Evolutionary conservation across 2,888 invertebrate species (phyloP).

Genomic region (Busseola fusca): DNA sequence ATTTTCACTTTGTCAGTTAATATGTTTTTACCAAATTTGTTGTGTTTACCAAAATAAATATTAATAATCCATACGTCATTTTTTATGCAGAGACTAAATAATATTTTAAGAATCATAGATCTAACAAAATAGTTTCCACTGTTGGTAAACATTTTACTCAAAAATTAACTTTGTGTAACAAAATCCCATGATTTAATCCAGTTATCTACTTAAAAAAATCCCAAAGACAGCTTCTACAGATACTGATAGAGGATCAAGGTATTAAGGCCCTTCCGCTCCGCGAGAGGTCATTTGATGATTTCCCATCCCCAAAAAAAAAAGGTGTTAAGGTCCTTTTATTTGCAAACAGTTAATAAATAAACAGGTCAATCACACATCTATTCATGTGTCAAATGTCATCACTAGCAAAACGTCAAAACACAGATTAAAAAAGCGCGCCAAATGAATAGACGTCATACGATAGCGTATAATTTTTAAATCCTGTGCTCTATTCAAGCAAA

Average conservation of each 20-base stretch:
- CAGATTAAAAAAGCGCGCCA: constrained; percentile 38
- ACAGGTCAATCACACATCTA: constrained; percentile 25
- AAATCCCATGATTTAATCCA: background rate
- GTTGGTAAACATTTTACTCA: background rate
- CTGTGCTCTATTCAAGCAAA: constrained; percentile 67
- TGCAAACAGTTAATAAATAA: constrained; percentile 1
- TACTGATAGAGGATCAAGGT: background rate
- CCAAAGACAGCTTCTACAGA: background rate
- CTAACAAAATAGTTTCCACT: background rate
- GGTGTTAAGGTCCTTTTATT: background rate
- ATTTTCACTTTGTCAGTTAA: constrained; percentile 8
- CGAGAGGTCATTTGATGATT: too few relatives aligned
- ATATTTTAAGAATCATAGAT: background rate
- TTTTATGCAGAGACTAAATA: too few relatives aligned
- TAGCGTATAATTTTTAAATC: constrained; percentile 63
- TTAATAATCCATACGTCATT: background rate
- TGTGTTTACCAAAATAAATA: background rate
- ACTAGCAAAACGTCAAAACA: constrained; percentile 33
- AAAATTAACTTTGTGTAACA: background rate
- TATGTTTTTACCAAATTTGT: background rate
- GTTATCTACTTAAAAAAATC: background rate
- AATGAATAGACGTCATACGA: constrained; percentile 45
- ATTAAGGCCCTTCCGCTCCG: background rate
- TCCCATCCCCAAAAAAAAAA: too few relatives aligned
- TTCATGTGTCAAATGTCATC: constrained; percentile 41